Conservation (phyloP, 2,113 vertebrate genomes). For the Passer domesticus region DNA sequence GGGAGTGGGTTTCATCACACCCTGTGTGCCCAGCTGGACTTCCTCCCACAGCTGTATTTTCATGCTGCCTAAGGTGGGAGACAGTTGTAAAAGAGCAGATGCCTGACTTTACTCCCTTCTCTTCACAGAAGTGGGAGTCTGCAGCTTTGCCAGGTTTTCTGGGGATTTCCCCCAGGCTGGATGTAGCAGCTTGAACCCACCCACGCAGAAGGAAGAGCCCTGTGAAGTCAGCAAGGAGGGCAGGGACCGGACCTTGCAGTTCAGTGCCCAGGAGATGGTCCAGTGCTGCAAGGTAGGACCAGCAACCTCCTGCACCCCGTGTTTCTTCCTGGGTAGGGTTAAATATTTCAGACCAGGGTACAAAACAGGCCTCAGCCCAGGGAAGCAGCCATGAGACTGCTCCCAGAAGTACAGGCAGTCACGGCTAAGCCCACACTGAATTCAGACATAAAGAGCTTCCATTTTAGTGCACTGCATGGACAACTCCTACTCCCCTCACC, state of each 20-base stretch:
- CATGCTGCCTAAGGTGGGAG: background rate
- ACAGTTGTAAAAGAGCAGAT: background rate
- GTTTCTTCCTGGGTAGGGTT: background rate
- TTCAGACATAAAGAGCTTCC: background rate
- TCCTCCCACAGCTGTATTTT: background rate
- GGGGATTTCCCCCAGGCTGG: constrained; percentile 55
- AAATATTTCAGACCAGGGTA: background rate
- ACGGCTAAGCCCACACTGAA: background rate
- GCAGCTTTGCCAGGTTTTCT: constrained; percentile 77
- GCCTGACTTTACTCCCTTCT: background rate
- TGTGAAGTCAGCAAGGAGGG: background rate
- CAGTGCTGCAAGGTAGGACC: constrained; percentile 77
- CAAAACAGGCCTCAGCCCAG: background rate
- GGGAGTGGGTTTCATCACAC: background rate
- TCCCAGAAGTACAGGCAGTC: background rate
- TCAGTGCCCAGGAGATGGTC: constrained; percentile 71
- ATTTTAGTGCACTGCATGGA: background rate
- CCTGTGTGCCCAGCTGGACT: background rate
- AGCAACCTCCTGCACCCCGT: fast-evolving
- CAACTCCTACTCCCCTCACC: background rate
- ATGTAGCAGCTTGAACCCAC: background rate
- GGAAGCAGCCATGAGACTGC: background rate
- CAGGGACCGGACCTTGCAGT: background rate
- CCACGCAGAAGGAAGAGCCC: background rate
- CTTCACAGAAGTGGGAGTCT: constrained; percentile 75